Evolutionary conservation across 2,888 invertebrate species (phyloP), one percentile per base, ranked within the genome.

Genomic region (Holacanthella duospinosa): DNA sequence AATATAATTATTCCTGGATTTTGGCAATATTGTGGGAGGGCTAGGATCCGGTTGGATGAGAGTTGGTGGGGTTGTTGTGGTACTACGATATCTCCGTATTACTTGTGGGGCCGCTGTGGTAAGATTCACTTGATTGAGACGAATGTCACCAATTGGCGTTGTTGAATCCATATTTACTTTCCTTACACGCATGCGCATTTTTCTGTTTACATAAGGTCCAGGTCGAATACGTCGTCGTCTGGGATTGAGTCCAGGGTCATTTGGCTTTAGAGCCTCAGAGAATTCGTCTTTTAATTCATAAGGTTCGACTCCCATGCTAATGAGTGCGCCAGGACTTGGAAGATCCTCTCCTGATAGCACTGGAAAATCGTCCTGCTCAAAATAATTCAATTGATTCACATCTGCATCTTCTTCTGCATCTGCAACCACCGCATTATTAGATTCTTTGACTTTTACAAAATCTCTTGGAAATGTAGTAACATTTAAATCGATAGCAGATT

Each of bases 271-370:
- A 0, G 70, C 72, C 29, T 72, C 72, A 1, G 71, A 69, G 61
- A 72, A 70, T 43, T 73, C 71, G 44, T 69, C 67, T 57, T 72
- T 70, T 16, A 70, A 28, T 0, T 68, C 67, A 24, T 28, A 9
- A 19, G 53, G 60, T 12, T 29, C 19, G 1, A 1, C 43, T 19
- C 66, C 65, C 64, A 9, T 6, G 4, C 55, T 26, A 12, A 72
- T 68, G 1, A 72, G 61, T 1, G 71, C 68, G 59, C 68, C 65
- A 25, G 72, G 72, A 48, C 62, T 67, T 12, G 72, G 72, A 2
- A 72, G 57, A 3, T 64, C 62, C 55, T 72, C 72, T 9, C 36
- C 36, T 36, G 36, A 36, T n/a, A n/a, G n/a, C n/a, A n/a, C n/a
- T n/a, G n/a, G n/a, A n/a, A n/a, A n/a, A n/a, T n/a, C n/a, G n/a